A percentile compares a stretch with the other conserved stretches of the same genome.
Conservation (phyloP, 2,797 vertebrate species). For the Pseudochirops corinnae region DNA sequence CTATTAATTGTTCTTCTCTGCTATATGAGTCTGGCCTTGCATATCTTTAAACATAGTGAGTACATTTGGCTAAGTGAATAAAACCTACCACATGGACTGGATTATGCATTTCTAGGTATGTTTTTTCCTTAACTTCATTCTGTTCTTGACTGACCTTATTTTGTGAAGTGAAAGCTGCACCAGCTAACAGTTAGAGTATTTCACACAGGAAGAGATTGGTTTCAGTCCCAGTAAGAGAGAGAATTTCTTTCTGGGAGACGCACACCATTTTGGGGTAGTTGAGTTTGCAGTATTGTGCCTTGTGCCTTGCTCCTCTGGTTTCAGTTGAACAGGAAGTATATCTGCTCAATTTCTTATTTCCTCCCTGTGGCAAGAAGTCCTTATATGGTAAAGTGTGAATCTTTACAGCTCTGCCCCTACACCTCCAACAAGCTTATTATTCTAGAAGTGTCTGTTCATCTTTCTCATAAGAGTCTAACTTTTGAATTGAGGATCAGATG, state of each 20-base stretch:
- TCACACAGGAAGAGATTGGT: slow-evolving; percentile 34
- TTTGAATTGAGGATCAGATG: slow-evolving; percentile 1
- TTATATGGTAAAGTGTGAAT: slow-evolving; percentile 83
- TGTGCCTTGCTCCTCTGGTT: slow-evolving; percentile 54
- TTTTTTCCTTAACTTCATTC: neutral
- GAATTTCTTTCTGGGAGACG: neutral
- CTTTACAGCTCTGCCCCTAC: neutral
- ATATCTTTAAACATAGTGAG: neutral
- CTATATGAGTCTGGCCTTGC: neutral
- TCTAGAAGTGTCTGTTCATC: neutral
- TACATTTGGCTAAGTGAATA: neutral
- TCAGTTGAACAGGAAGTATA: slow-evolving; percentile 82
- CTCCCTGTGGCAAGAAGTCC: slow-evolving; percentile 81
- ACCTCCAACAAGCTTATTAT: neutral
- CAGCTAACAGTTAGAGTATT: neutral
- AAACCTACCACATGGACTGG: neutral
- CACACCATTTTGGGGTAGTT: neutral
- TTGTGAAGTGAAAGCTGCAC: neutral
- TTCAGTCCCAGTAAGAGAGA: neutral
- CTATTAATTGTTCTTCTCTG: neutral
- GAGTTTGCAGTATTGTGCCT: neutral
- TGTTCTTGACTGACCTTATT: neutral
- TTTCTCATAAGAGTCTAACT: neutral
- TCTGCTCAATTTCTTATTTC: slow-evolving; percentile 80
- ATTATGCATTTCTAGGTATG: neutral